These are phyloP conservation scores for Bothrops alternatus DNA, from an alignment of 2,797 vertebrate genomes.

Conservation along the genomic window DNA sequence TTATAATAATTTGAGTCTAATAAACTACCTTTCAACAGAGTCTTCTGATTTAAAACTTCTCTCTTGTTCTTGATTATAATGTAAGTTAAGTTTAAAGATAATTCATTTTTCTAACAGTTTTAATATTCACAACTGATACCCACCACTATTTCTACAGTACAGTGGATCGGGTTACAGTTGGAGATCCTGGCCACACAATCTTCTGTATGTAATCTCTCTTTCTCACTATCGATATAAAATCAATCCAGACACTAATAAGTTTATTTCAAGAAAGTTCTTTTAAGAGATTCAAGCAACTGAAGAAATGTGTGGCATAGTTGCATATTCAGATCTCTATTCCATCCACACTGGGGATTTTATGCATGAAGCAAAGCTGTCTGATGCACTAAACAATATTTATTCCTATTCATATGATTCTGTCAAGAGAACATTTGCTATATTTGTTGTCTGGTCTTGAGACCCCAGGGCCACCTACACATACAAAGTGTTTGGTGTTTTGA, in stretches of 20 bases:
- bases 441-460: background rate
- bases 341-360: background rate
- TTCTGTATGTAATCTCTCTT: background rate
- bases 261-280: background rate
- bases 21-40: background rate
- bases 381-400: slow-evolving; percentile 11
- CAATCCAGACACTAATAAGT: background rate
- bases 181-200: background rate
- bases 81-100: background rate
- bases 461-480: background rate
- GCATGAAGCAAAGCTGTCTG: background rate
- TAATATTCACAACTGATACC: background rate
- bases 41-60: background rate
- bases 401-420: background rate
- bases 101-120: background rate
- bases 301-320: background rate
- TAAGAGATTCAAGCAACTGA: background rate
- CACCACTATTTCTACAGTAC: background rate
- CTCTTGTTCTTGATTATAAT: background rate
- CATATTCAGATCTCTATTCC: background rate
- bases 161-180: background rate
- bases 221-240: background rate
- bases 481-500: slow-evolving; percentile 2
- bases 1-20: background rate
- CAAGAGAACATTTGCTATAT: background rate